These are phyloP conservation scores for Drosophila oshimai DNA, from an alignment of 1,140 invertebrate genomes.

Conservation along the genomic window DNA sequence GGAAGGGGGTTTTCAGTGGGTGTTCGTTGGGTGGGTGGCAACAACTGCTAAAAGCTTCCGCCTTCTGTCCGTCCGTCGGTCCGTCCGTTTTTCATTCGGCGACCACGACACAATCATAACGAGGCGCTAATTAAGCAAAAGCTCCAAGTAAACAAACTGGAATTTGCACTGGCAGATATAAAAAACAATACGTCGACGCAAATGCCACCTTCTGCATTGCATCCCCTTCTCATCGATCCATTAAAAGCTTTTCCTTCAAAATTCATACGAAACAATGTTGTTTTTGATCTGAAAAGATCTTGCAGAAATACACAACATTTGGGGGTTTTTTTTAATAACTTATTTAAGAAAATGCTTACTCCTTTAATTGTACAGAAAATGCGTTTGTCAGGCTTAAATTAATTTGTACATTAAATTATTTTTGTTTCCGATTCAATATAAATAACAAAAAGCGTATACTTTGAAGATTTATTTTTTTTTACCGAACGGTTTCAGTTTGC, in stretches of 20 bases:
- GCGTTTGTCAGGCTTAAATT: too few species aligned
- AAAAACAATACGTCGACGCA: not conserved
- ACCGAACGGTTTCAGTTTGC: too few species aligned
- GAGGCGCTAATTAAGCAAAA: constrained; percentile 72
- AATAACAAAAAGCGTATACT: too few species aligned
- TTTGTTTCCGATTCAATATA: too few species aligned
- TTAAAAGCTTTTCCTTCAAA: not conserved
- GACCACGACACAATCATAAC: constrained; percentile 42
- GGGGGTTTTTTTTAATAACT: too few species aligned
- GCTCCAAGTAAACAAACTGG: constrained; percentile 67
- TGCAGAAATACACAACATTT: too few species aligned
- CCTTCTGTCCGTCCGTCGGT: constrained; percentile 2
- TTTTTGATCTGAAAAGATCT: too few species aligned
- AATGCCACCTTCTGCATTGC: not conserved
- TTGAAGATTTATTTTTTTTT: too few species aligned
- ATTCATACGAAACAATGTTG: too few species aligned
- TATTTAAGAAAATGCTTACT: too few species aligned
- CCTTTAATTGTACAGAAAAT: too few species aligned
- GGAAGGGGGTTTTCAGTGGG: not conserved
- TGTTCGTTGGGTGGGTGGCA: not conserved
- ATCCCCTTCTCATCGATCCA: not conserved
- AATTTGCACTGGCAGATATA: constrained; percentile 59
- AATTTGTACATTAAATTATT: too few species aligned
- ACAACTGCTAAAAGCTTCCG: constrained; percentile 58
- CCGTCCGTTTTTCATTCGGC: not conserved